Conservation (phyloP, 2,797 vertebrate genomes). For the Halcyon chelicuti region DNA sequence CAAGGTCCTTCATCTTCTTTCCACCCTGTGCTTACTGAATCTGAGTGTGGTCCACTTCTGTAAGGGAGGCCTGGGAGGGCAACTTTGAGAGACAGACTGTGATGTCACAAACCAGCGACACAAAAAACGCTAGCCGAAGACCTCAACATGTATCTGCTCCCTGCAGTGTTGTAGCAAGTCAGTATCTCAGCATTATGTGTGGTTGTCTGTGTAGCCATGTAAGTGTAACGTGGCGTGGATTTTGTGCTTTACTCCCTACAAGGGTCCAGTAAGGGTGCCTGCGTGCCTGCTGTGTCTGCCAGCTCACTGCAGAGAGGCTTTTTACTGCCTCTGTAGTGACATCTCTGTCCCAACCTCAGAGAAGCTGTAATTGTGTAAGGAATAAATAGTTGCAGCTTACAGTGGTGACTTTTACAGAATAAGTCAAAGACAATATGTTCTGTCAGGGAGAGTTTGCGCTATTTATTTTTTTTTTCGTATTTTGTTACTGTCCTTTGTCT, state of each 20-base stretch:
- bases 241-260: background rate
- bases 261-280: background rate
- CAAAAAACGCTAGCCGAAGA: background rate
- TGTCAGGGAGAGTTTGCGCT: background rate
- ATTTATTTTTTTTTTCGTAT: background rate
- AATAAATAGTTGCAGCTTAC: background rate
- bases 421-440: background rate
- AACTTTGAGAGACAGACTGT: background rate
- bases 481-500: background rate
- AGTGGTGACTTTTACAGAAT: background rate
- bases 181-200: background rate
- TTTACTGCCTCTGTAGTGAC: background rate
- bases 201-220: background rate
- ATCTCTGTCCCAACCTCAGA: background rate
- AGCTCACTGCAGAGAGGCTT: background rate
- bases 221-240: rapidly evolving
- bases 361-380: background rate
- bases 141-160: background rate
- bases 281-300: background rate
- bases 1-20: background rate
- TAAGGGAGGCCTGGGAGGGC: background rate
- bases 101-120: background rate
- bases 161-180: background rate
- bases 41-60: background rate
- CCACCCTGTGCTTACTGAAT: background rate